Conservation (phyloP, 2,113 vertebrate species). For the Phalacrocorax pelagicus region DNA sequence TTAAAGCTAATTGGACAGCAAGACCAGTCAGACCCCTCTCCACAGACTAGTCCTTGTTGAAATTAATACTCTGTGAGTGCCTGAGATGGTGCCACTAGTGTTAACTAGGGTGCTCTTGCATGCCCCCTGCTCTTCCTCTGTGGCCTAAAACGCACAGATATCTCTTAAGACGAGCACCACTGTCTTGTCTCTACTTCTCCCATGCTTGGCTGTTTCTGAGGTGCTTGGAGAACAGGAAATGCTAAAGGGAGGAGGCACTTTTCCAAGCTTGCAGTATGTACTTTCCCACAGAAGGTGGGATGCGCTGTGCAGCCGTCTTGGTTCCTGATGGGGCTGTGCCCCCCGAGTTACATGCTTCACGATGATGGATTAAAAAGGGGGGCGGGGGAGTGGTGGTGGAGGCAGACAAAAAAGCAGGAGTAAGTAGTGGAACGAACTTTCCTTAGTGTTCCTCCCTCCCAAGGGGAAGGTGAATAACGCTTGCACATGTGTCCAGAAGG, state of each 20-base stretch:
- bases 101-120: background rate
- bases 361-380: background rate
- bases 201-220: background rate
- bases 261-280: accelerated
- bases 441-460: background rate
- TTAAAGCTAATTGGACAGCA: background rate
- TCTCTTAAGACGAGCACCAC: background rate
- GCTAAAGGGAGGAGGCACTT: background rate
- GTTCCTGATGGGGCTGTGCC: background rate
- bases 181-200: background rate
- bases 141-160: background rate
- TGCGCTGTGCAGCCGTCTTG: accelerated
- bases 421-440: background rate
- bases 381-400: too few relatives aligned
- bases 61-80: background rate
- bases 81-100: accelerated
- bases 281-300: background rate
- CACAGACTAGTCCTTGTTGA: background rate
- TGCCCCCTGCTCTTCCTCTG: background rate
- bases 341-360: background rate
- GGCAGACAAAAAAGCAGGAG: background rate
- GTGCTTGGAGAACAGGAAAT: background rate
- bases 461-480: background rate
- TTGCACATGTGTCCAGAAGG: background rate
- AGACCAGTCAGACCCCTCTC: background rate